phyloP scores from a whole-genome alignment of 1,140 invertebrate species.

The Solenopsis fugax region DNA sequence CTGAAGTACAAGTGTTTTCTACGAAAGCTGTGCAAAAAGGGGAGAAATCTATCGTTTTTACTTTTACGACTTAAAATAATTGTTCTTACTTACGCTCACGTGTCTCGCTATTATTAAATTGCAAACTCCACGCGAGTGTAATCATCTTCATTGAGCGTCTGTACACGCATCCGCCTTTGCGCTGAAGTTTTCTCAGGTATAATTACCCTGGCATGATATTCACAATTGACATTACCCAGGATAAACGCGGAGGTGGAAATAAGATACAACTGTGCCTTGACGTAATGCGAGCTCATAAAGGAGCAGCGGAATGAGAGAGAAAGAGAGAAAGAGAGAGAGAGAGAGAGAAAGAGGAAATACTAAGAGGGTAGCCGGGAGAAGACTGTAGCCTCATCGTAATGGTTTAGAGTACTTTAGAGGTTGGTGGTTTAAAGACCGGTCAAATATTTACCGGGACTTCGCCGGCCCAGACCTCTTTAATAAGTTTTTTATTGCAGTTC shows the following conservation, averaged over 20 bases:
- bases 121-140: background rate
- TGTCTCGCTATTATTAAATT: slow-evolving; percentile 7
- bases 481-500: slow-evolving; percentile 82
- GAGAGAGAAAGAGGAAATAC: background rate
- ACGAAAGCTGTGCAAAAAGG: background rate
- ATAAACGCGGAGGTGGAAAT: slow-evolving; percentile 46
- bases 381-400: slow-evolving; percentile 75
- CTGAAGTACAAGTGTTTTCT: background rate
- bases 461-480: slow-evolving; percentile 73
- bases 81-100: background rate
- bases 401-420: slow-evolving; percentile 52
- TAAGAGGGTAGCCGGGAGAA: slow-evolving; percentile 22
- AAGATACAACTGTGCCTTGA: slow-evolving; percentile 43
- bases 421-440: slow-evolving; percentile 75
- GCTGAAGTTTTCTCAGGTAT: background rate
- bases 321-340: background rate
- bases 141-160: background rate
- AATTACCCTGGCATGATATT: slow-evolving; percentile 29
- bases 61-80: slow-evolving; percentile 12
- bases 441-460: slow-evolving; percentile 80
- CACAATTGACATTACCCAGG: slow-evolving; percentile 48
- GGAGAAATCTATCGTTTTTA: background rate
- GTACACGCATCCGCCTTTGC: background rate
- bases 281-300: slow-evolving; percentile 58
- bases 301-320: slow-evolving; percentile 42